Evolutionary conservation across 2,113 vertebrate genomes (phyloP), one percentile per base, ranked within the genome.

Genomic region (Campylomormyrus numenius): DNA sequence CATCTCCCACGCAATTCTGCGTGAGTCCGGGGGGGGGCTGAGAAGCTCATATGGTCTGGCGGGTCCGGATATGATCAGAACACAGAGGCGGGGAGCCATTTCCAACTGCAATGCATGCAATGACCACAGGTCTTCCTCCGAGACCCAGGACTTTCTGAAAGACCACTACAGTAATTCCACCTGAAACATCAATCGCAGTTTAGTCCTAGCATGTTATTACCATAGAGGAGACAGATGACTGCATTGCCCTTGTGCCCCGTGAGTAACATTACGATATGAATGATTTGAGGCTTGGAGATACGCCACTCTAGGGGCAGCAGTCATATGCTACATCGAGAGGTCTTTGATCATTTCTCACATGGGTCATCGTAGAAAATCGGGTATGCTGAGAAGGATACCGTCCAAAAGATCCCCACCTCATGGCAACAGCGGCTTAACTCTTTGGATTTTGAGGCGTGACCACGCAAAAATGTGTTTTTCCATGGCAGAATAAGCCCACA

Each of bases 361-460:
- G 45, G 45, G 24, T 27, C 42, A 11, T 46, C 1, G 45, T 31
- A 46, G 39, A 70, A 31, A 49, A 66, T 62, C 56, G n/a, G 48
- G 6, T 39, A 2, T 62, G 17, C 62, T n/a, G 24, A 42, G 13
- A 87, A 35, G 27, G 7, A 50, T 3, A 27, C 85, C 31, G 2
- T 53, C 85, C 24, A 17, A 53, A 56, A 53, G 27, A 35, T 87
- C 49, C 27, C 48, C 17, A 53, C 49, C 50, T 35, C 11, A 70
- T 46, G 58, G 58, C 42, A 19, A 13, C 10, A 3, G 46, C 2
- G 49, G 88, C 45, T 27, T 46, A 87, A 24, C 49, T 87, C 11
- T 39, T 17, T 4, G 39, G 39, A 85, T 48, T 70, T 89, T 85
- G 90, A 91, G 90, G 92, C 90, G 92, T 90, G 92, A 88, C 85